Conservation (phyloP, 2,888 invertebrate species). For the Ochropacha duplaris region DNA sequence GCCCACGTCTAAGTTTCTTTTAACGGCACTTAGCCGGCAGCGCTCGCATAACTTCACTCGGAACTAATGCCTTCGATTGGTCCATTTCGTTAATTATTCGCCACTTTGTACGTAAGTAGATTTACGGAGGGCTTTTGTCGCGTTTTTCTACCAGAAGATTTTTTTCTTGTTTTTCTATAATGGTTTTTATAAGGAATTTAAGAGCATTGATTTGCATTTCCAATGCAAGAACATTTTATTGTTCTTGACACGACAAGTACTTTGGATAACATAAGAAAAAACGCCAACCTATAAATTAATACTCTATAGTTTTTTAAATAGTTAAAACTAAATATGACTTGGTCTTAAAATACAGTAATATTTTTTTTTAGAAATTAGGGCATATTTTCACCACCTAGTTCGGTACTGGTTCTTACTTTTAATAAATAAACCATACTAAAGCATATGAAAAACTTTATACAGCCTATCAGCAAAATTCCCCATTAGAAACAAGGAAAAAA, state of each 20-base stretch:
- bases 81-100: constrained; percentile 83
- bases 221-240: constrained; percentile 48
- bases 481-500: background rate
- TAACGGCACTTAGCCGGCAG: constrained; percentile 76
- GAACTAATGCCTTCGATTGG: constrained; percentile 81
- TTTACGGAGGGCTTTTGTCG: constrained; percentile 72
- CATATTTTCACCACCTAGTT: too few relatives aligned
- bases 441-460: background rate
- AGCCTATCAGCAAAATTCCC: background rate
- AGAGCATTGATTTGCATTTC: constrained; percentile 59
- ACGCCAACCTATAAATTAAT: background rate
- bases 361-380: too few relatives aligned
- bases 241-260: constrained; percentile 36
- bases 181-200: constrained; percentile 64
- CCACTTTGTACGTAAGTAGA: constrained; percentile 82
- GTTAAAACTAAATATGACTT: too few relatives aligned
- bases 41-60: constrained; percentile 74
- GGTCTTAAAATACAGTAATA: too few relatives aligned
- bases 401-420: background rate
- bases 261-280: constrained; percentile 7
- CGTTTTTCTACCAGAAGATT: constrained; percentile 56
- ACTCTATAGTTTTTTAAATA: too few relatives aligned
- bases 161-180: constrained; percentile 60
- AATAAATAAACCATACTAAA: too few relatives aligned
- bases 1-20: constrained; percentile 80